Percentiles rank a stretch among this genome's conserved stretches.
Evolutionary conservation across 2,888 invertebrate species (phyloP).

Genomic region (Omphaloscelis lunosa): DNA sequence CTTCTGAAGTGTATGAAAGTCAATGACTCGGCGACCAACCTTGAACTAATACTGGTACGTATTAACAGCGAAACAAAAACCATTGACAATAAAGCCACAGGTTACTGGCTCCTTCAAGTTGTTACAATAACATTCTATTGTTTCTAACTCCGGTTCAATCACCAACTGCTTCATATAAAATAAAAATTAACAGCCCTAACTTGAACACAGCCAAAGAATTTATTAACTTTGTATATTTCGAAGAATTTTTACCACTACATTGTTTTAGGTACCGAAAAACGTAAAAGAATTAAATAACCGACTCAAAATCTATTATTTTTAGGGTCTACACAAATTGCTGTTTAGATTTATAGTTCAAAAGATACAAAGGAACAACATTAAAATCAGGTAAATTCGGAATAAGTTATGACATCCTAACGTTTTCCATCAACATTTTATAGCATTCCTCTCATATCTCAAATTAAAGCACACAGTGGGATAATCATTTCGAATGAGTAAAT

Average conservation of each 20-base stretch:
- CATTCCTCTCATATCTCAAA: conserved; percentile 63
- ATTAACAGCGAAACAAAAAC: conserved; percentile 61
- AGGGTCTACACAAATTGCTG: conserved; percentile 16
- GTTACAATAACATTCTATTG: conserved; percentile 65
- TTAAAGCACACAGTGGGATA: conserved; percentile 60
- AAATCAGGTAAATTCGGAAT: conserved; percentile 46
- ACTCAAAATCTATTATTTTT: conserved; percentile 38
- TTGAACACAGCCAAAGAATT: conserved; percentile 59
- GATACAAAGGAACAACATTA: conserved; percentile 52
- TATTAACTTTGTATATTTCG: conserved; percentile 54
- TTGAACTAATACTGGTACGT: conserved; percentile 67
- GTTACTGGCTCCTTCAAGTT: conserved; percentile 55
- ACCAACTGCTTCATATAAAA: conserved; percentile 49
- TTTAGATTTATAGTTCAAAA: conserved; percentile 46
- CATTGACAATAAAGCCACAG: conserved; percentile 59
- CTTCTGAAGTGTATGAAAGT: conserved; percentile 52
- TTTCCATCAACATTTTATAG: conserved; percentile 61
- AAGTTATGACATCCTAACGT: conserved; percentile 49
- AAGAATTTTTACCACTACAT: conserved; percentile 51
- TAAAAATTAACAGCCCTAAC: conserved; percentile 56
- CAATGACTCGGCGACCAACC: conserved; percentile 68
- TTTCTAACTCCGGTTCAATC: conserved; percentile 58
- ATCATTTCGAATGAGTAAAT: conserved; percentile 45
- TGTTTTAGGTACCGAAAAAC: conserved; percentile 29
- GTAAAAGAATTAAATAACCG: conserved; percentile 38